Percentiles rank a stretch among this genome's conserved stretches.
These are phyloP conservation scores for Podotricha telesiphe DNA, from an alignment of 2,888 invertebrate genomes.

Conservation along the genomic window DNA sequence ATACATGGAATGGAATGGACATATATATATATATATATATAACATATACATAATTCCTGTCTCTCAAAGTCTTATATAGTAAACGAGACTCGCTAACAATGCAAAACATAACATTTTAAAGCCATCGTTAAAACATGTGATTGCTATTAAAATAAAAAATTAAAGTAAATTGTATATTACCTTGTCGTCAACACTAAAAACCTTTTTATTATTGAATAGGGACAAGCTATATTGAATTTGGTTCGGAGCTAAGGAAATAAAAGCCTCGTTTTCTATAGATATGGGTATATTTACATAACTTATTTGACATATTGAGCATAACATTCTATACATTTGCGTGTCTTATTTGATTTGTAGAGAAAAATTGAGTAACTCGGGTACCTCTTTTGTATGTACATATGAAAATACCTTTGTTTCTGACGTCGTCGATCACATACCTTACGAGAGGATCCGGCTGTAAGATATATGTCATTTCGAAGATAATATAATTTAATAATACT, in stretches of 20 bases:
- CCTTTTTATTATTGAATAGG: slow-evolving; percentile 22
- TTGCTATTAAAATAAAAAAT: background rate
- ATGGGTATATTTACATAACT: slow-evolving; percentile 19
- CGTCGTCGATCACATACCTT: background rate
- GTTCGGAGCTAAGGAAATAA: slow-evolving; percentile 14
- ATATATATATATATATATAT: too few species aligned
- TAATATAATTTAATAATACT: too few species aligned
- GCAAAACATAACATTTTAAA: background rate
- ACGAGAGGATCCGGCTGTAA: too few species aligned
- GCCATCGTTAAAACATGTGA: background rate
- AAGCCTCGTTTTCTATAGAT: slow-evolving; percentile 2
- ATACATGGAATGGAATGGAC: too few species aligned
- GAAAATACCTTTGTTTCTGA: background rate
- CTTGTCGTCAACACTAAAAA: slow-evolving; percentile 12
- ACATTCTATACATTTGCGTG: slow-evolving; percentile 13
- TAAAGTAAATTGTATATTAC: slow-evolving; percentile 2
- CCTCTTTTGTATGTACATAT: background rate
- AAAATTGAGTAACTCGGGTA: background rate
- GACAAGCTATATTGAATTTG: slow-evolving; percentile 23
- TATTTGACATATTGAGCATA: slow-evolving; percentile 19
- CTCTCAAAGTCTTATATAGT: background rate
- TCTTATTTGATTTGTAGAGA: slow-evolving; percentile 8
- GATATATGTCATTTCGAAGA: too few species aligned
- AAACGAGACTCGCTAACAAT: background rate
- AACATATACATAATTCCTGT: background rate